Evolutionary conservation across 2,797 vertebrate genomes (phyloP), one percentile per base, ranked within the genome.

Genomic region (Sylvia borin): DNA sequence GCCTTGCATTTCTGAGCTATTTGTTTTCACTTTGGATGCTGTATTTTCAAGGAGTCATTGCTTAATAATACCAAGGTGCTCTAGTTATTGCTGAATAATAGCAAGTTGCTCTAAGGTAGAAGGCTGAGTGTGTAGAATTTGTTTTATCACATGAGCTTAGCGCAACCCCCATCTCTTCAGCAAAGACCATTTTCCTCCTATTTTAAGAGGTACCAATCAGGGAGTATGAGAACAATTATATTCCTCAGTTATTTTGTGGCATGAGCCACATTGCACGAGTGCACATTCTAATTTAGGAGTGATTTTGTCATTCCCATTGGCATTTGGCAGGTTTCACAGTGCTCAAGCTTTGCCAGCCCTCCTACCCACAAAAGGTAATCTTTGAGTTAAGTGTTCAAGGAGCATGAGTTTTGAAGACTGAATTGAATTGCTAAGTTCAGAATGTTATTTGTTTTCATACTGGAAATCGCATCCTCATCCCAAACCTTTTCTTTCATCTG

Each of bases 301-400:
- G 19, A 65, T 74, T 95, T 89, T 84, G 73, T 86, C 80, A 74
- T 90, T 85, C 77, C 31, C 25, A 10, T 32, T 88, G 76, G 65
- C 55, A 51, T 81, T 91, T 92, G 64, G 57, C 53, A 14, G 55
- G n/a, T 87, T 95, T 95, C 82, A 57, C 68, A 71, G 57, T 2
- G 0, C 68, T 79, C 32, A 16, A 42, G 36, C 62, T 85, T 91
- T 92, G 80, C 50, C 42, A 94, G 72, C 22, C 50, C 34, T 95
- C 36, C 85, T 93, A 45, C 76, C 79, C 79, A 66, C 31, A 36
- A 67, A 94, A 93, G 67, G 71, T 78, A 86, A 47, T 47, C 45
- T 90, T 93, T 88, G 58, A 92, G 58, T 73, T 92, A 68, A 47
- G 26, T 58, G 32, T 85, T 94, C 50, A 75, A 81, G 61, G 58